Evolutionary conservation across 2,888 invertebrate genomes (phyloP), one percentile per base, ranked within the genome.

Genomic region (Ganaspis brasiliensis): DNA sequence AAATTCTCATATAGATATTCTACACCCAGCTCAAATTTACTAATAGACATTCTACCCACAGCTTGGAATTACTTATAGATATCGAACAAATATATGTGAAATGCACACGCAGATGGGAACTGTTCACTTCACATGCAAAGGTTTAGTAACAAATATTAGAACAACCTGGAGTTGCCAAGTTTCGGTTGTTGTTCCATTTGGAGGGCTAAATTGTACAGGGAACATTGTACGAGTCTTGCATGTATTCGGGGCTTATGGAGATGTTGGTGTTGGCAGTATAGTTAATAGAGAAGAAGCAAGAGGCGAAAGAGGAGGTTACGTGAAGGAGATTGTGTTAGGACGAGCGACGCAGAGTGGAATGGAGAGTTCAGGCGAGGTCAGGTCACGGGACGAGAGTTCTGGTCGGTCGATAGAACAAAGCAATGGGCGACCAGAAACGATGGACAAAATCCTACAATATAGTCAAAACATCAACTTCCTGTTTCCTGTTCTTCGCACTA

Each of bases 351-450:
- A 82, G 72, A 55, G 77, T 40, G 71, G 57, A 72, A 52, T 70
- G 84, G 89, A 86, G 89, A 89, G 91, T 90, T 91, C 91, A 90
- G 90, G 85, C 88, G 91, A 89, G 91, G 91, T 91, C 90, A 90
- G 91, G 91, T 91, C 91, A 91, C 88, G 88, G 88, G 89, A 89
- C 87, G 87, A 81, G 84, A 83, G 82, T 56, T 61, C 82, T 78
- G 85, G 78, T 83, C 81, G 87, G 86, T 87, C 87, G 86, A 86
- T 87, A 86, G 84, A 86, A 87, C 85, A 85, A 82, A 84, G 74
- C 78, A 82, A 83, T 84, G 84, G 82, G 37, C 83, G 79, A 81
- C 81, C 82, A 81, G 59, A 16, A 59, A 59, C 10, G 45, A 40
- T 67, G 67, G 67, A 67, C 67, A 67, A 67, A 67, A 67, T 67